Base-by-base conservation (phyloP, 2,888 invertebrate genomes). In the Cataglyphis rosenhaueri region DNA sequence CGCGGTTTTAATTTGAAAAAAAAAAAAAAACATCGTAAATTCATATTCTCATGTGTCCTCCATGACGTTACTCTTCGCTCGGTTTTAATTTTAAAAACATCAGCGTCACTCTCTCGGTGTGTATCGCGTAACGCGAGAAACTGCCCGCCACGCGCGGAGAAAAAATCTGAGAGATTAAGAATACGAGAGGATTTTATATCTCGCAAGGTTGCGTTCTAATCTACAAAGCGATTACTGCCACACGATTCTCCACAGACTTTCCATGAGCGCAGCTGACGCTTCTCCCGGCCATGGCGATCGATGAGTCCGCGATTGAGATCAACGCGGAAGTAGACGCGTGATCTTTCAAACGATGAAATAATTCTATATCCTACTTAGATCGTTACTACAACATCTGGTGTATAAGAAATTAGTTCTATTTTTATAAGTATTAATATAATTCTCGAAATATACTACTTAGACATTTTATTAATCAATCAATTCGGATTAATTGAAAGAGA, bases 151-250 rank as follows among this genome's bases (percentile, higher is more conserved):
- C 25, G 29, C 9, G 48, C 4, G 66, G 32, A 32, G 44, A 70
- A 76, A 48, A 15, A n/a, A 29, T 29, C 9, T 12, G 21, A 32
- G 29, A 68, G n/a, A 76, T 44, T 48, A 12, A 55, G 68, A n/a
- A 32, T 32, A 25, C 10, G 48, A 71, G 71, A 41, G 41, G 57
- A 71, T 41, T 78, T 32, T 48, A 32, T 52, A 55, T 29, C n/a
- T 71, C 76, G 29, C 76, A 76, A 52, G 76, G 79, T 81, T 59
- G 75, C 57, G 74, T 25, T 57, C 48, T 71, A 78, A 81, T 81
- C 78, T 81, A 62, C 62, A 78, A 78, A 81, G 81, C 62, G 41
- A 81, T 81, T 81, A 81, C 81, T 62, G 61, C 41, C 73, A 71
- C 57, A 59, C 71, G 78, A 79, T 71, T 73, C 73, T 59, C 44